phyloP scores from a whole-genome alignment of 2,797 vertebrate genomes.

The Gorsachius magnificus region DNA sequence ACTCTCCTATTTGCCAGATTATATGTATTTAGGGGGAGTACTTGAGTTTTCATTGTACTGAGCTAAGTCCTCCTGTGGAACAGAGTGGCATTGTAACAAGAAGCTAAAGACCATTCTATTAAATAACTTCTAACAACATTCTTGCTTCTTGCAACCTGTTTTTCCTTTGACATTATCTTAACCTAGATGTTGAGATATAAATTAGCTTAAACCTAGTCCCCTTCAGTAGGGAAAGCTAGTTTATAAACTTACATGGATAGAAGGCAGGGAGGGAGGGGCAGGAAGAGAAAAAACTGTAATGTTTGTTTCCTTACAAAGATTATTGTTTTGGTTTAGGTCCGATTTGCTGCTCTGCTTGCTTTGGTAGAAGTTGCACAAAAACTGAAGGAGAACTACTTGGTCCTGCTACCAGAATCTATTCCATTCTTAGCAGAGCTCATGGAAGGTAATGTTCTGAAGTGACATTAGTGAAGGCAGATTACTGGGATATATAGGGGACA shows the following conservation, averaged over 20 bases:
- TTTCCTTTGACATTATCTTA: background rate
- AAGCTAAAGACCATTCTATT: background rate
- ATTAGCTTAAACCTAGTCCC: background rate
- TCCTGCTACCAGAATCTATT: conserved; percentile 92
- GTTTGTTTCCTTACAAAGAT: background rate
- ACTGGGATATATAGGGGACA: background rate
- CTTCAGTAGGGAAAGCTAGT: background rate
- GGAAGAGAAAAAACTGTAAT: background rate
- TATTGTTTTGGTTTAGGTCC: conserved; percentile 78
- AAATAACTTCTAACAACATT: background rate
- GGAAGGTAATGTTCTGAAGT: conserved; percentile 86
- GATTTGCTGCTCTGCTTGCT: conserved; percentile 88
- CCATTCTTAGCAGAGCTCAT: conserved; percentile 96
- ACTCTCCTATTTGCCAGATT: background rate
- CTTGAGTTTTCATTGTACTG: background rate
- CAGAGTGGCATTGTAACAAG: background rate
- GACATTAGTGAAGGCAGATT: background rate
- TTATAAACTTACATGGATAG: background rate
- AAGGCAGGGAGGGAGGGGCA: background rate
- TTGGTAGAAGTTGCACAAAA: conserved; percentile 87
- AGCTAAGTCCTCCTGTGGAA: background rate
- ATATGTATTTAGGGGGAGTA: background rate
- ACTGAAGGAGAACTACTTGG: conserved; percentile 92
- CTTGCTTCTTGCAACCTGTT: background rate
- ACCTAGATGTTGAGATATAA: background rate